Percentiles rank a stretch among this genome's conserved stretches.
These are phyloP conservation scores for Ataeniobius toweri DNA, from an alignment of 2,797 vertebrate species.

Conservation along the genomic window DNA sequence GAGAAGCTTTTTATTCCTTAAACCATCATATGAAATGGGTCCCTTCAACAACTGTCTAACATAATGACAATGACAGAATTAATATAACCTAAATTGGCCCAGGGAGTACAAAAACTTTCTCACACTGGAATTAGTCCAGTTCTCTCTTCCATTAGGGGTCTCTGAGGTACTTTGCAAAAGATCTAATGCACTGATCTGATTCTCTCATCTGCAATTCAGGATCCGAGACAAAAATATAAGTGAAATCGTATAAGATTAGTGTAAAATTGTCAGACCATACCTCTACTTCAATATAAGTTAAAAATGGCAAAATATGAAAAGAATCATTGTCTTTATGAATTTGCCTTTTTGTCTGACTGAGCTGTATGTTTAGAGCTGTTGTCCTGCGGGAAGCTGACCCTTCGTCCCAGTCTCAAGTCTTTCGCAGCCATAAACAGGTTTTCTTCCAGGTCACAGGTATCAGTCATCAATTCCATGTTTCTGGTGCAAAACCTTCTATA, in stretches of 20 bases:
- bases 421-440: neutral
- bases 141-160: neutral
- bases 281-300: neutral
- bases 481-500: too few species aligned
- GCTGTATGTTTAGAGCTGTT: neutral
- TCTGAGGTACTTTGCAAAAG: neutral
- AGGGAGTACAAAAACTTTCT: too few species aligned
- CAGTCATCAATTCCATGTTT: too few species aligned
- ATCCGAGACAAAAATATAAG: neutral
- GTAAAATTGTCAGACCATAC: neutral
- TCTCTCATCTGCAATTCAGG: neutral
- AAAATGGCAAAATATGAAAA: neutral
- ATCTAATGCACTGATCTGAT: neutral
- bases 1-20: neutral
- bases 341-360: neutral
- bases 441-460: neutral
- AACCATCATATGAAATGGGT: neutral
- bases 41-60: too few species aligned
- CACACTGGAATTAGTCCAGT: too few species aligned
- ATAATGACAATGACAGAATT: too few species aligned
- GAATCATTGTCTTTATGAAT: neutral
- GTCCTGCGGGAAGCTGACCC: too few species aligned
- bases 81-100: too few species aligned
- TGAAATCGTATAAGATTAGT: neutral
- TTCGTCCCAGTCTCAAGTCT: neutral